Conservation (phyloP, 2,888 invertebrate genomes). For the Andrena chrysosceles region DNA sequence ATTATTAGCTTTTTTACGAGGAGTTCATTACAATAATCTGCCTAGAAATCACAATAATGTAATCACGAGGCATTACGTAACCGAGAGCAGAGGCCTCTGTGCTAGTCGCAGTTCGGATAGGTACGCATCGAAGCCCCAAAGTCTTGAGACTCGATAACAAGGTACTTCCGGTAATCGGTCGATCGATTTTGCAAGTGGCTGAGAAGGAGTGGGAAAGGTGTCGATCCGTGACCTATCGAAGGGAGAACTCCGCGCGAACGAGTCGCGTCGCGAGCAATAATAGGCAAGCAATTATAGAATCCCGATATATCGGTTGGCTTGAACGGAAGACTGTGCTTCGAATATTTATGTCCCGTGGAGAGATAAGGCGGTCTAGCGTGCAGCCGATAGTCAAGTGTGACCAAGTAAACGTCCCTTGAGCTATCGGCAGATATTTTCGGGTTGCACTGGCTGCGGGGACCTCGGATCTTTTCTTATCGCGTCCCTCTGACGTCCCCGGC, state of each 20-base stretch:
- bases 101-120: too few relatives aligned
- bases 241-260: not conserved
- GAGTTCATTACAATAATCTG: not conserved
- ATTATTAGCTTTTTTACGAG: not conserved
- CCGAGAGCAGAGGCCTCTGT: not conserved
- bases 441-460: too few relatives aligned
- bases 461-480: too few relatives aligned
- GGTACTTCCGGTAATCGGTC: not conserved
- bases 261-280: slow-evolving; percentile 3
- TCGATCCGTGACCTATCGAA: slow-evolving; percentile 8
- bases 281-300: slow-evolving; percentile 16
- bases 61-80: slow-evolving; percentile 24
- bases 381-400: not conserved
- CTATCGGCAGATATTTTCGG: too few relatives aligned
- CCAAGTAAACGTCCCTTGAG: not conserved
- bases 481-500: too few relatives aligned
- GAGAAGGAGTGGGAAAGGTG: not conserved
- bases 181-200: not conserved
- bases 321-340: not conserved
- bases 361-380: not conserved
- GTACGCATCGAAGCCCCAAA: too few relatives aligned
- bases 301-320: not conserved
- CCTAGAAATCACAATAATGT: slow-evolving; percentile 6
- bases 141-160: too few relatives aligned
- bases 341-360: not conserved